Evolutionary conservation across 2,113 vertebrate genomes (phyloP).

Genomic region (Panthera tigris): DNA sequence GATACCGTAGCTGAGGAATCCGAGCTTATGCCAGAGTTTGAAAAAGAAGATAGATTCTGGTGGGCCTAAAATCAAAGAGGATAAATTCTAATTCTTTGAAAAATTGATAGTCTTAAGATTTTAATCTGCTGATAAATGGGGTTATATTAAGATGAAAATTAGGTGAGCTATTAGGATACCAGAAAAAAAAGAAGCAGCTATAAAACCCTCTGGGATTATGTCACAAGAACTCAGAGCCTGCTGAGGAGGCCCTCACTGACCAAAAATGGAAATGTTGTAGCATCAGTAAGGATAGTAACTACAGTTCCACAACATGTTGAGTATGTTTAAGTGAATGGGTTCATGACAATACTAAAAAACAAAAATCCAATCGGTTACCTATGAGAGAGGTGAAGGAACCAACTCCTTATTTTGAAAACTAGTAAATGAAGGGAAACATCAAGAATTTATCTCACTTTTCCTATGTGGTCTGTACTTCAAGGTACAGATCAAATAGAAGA

Average conservation of each 20-base stretch:
- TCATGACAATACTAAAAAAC: neutral
- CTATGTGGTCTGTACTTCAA: neutral
- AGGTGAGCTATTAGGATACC: neutral
- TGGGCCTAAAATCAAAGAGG: neutral
- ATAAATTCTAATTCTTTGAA: neutral
- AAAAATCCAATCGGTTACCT: neutral
- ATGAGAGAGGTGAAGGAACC: neutral
- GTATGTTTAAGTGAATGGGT: neutral
- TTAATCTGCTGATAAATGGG: neutral
- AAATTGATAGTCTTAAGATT: neutral
- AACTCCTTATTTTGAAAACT: constrained; percentile 42
- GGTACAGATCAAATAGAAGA: neutral
- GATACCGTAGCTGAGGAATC: neutral
- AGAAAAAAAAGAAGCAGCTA: neutral
- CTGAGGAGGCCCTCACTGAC: neutral
- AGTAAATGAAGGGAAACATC: neutral
- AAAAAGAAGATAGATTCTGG: neutral
- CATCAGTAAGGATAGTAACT: neutral
- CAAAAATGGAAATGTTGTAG: neutral
- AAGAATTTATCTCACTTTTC: neutral
- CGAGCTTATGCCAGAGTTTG: neutral
- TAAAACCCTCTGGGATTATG: neutral
- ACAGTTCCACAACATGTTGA: neutral
- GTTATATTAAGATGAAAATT: neutral
- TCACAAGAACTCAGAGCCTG: neutral